These are phyloP conservation scores for Champsocephalus gunnari DNA, from an alignment of 2,797 vertebrate genomes.

Conservation along the genomic window DNA sequence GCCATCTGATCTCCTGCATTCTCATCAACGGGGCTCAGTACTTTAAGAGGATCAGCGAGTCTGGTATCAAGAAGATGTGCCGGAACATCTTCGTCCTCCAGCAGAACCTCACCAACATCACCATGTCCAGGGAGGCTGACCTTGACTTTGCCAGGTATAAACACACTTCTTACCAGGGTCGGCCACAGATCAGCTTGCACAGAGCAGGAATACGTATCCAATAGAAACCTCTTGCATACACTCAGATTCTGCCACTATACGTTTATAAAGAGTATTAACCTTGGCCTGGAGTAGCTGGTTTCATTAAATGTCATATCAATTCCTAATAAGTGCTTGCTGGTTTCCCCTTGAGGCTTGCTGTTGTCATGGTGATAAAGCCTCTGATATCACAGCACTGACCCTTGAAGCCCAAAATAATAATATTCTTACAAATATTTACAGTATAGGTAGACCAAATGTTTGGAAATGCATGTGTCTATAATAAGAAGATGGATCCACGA, in stretches of 20 bases:
- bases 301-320: constrained; percentile 13
- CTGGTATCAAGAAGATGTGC: constrained; percentile 99
- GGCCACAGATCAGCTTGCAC: background rate
- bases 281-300: constrained; percentile 8
- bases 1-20: constrained; percentile 97
- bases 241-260: background rate
- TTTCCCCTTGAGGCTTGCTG: constrained; percentile 8
- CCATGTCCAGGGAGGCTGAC: constrained; percentile 98
- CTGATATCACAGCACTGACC: constrained; percentile 1
- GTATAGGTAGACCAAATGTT: no score
- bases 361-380: constrained; percentile 38
- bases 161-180: background rate
- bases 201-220: background rate
- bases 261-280: constrained; percentile 4
- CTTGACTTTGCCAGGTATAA: constrained; percentile 95
- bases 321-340: background rate
- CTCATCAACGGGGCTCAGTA: constrained; percentile 98
- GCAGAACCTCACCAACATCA: constrained; percentile 99
- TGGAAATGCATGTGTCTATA: no score
- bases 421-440: constrained; percentile 2
- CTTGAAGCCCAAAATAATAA: constrained; percentile 15
- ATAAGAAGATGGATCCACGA: no score
- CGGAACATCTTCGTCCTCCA: constrained; percentile 99
- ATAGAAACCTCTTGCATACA: background rate
- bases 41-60: constrained; percentile 98